These are phyloP conservation scores for Parazoanthus atlanticus DNA, from an alignment of 92 coral and sea anemone genomes.

Conservation along the genomic window DNA sequence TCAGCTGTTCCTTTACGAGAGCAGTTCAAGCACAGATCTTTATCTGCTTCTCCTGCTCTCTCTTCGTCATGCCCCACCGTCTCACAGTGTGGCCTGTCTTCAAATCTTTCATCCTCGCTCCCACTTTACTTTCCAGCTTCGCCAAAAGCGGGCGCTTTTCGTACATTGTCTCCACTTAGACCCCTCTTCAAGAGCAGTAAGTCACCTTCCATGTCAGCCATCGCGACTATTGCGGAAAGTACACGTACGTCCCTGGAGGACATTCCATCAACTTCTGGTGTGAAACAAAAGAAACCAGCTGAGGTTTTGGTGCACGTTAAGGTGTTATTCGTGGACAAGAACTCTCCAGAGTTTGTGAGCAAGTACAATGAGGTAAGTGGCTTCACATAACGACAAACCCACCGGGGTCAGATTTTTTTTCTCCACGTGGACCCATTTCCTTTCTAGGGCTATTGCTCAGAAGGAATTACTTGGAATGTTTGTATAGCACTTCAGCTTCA, in stretches of 20 bases:
- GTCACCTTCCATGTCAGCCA: slow-evolving; percentile 64
- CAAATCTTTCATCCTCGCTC: slow-evolving; percentile 81
- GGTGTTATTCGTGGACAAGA: slow-evolving; percentile 72
- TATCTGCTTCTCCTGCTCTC: slow-evolving; percentile 66
- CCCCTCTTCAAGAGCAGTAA: slow-evolving; percentile 81
- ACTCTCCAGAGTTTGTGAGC: slow-evolving; percentile 71
- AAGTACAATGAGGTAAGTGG: slow-evolving; percentile 79
- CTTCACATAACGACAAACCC: not conserved
- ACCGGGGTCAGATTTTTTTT: no score
- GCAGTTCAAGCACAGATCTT: slow-evolving; percentile 56
- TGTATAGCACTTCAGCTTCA: no score
- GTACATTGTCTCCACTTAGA: slow-evolving; percentile 83
- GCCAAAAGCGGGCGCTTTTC: slow-evolving; percentile 66
- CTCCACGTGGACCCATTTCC: no score
- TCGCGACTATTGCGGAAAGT: slow-evolving; percentile 54
- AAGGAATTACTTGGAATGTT: no score
- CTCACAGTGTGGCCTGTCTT: slow-evolving; percentile 75
- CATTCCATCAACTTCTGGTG: slow-evolving; percentile 32
- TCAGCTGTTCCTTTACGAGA: slow-evolving; percentile 72
- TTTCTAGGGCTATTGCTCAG: no score
- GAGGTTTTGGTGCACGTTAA: slow-evolving; percentile 76
- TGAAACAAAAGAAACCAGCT: slow-evolving; percentile 48
- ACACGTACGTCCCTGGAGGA: slow-evolving; percentile 38
- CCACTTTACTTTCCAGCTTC: slow-evolving; percentile 76
- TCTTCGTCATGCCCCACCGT: slow-evolving; percentile 96